These are phyloP conservation scores for Hirundichthys speculiger DNA, from an alignment of 2,113 vertebrate species.

Conservation along the genomic window DNA sequence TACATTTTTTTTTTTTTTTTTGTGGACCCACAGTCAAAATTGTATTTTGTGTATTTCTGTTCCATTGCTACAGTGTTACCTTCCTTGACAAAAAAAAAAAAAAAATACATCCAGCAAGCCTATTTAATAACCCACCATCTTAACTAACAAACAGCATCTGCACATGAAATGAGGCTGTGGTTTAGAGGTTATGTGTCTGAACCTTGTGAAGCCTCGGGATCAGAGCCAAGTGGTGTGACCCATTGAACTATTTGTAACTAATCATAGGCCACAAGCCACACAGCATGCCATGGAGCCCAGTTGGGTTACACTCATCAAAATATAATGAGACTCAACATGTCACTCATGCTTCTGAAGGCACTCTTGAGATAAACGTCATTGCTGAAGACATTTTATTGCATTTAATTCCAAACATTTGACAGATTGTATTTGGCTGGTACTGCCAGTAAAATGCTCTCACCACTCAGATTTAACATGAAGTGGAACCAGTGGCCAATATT, in stretches of 20 bases:
- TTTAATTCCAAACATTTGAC: slow-evolving; percentile 33
- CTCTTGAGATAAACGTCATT: slow-evolving; percentile 48
- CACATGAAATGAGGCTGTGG: slow-evolving; percentile 7
- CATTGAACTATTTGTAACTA: slow-evolving; percentile 74
- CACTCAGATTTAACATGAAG: slow-evolving; percentile 22
- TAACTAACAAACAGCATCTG: neutral
- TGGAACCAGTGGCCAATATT: slow-evolving; percentile 13
- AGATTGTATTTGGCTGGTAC: slow-evolving; percentile 27
- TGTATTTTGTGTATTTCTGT: no score
- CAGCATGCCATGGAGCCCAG: slow-evolving; percentile 52
- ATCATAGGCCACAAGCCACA: slow-evolving; percentile 70
- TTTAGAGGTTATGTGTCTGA: slow-evolving; percentile 29
- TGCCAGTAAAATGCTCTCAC: slow-evolving; percentile 21
- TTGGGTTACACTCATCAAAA: slow-evolving; percentile 69
- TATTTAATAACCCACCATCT: no score
- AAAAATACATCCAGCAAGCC: no score
- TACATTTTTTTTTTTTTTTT: no score
- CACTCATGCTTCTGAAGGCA: slow-evolving; percentile 53
- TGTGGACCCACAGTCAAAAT: no score
- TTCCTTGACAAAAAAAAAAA: no score
- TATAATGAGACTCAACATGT: slow-evolving; percentile 62
- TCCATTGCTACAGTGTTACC: no score
- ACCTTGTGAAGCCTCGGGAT: slow-evolving; percentile 43
- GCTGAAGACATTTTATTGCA: slow-evolving; percentile 38
- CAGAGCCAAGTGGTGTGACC: slow-evolving; percentile 58